Evolutionary conservation across 2,797 vertebrate genomes (phyloP).

Genomic region (Parambassis ranga): DNA sequence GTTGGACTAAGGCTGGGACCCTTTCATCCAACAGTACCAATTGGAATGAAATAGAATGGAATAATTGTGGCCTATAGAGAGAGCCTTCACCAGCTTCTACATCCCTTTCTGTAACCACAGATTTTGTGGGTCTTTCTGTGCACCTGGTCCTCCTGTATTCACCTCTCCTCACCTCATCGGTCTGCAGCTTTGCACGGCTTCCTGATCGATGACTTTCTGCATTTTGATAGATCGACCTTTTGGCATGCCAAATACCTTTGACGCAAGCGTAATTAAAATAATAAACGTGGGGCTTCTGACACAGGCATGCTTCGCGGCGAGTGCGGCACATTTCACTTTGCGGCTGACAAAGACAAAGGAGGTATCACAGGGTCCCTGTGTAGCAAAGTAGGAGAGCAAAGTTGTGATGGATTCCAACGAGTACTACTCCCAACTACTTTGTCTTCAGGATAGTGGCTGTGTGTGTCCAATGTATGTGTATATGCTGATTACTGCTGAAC

Average conservation of each 20-base stretch:
- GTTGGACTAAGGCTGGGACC: no score
- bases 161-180: slow-evolving; percentile 23
- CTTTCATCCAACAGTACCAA: no score
- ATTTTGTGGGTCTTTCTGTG: not conserved
- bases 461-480: not conserved
- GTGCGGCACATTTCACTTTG: slow-evolving; percentile 4
- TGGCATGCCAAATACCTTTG: slow-evolving; percentile 22
- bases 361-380: not conserved
- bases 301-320: slow-evolving; percentile 18
- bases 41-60: no score
- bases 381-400: slow-evolving; percentile 28
- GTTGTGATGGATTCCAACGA: slow-evolving; percentile 24
- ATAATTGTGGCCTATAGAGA: no score
- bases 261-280: slow-evolving; percentile 33
- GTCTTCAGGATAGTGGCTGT: slow-evolving; percentile 8
- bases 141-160: slow-evolving; percentile 12
- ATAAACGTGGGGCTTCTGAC: slow-evolving; percentile 27
- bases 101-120: no score
- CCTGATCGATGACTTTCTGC: slow-evolving; percentile 21
- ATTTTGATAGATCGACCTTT: slow-evolving; percentile 34
- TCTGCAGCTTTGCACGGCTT: not conserved
- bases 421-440: no score
- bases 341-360: slow-evolving; percentile 34
- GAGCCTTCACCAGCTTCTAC: no score
- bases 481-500: slow-evolving; percentile 8